These are phyloP conservation scores for Brachionus calyciflorus DNA, from an alignment of 1,140 invertebrate species.

Conservation along the genomic window DNA sequence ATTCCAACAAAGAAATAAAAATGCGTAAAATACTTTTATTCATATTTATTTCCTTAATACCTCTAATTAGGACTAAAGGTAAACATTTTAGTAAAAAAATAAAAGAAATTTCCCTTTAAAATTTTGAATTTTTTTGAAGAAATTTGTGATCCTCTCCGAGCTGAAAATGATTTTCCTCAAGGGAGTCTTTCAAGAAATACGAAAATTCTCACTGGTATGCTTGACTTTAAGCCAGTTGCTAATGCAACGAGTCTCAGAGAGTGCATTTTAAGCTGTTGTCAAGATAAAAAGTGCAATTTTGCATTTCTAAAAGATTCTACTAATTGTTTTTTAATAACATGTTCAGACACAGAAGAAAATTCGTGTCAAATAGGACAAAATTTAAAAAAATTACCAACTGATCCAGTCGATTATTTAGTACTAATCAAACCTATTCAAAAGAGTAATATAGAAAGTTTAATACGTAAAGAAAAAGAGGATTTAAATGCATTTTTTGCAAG, in stretches of 20 bases:
- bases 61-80: background rate
- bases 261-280: background rate
- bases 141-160: background rate
- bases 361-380: background rate
- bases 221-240: background rate
- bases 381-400: background rate
- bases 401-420: slow-evolving; percentile 4
- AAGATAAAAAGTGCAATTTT: background rate
- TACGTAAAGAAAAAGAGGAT: slow-evolving; percentile 12
- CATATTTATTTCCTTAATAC: background rate
- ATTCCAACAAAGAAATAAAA: background rate
- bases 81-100: background rate
- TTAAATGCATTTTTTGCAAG: background rate
- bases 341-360: background rate
- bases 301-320: background rate
- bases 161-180: background rate
- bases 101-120: too few relatives aligned
- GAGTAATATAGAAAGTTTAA: background rate
- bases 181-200: background rate
- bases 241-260: background rate
- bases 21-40: background rate
- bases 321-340: background rate
- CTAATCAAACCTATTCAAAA: background rate
- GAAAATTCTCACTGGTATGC: slow-evolving; percentile 20
- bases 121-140: background rate